Percentiles rank a stretch among this genome's conserved stretches.
These are phyloP conservation scores for Actinostola sp. DNA, from an alignment of 92 coral and sea anemone species.

Conservation along the genomic window DNA sequence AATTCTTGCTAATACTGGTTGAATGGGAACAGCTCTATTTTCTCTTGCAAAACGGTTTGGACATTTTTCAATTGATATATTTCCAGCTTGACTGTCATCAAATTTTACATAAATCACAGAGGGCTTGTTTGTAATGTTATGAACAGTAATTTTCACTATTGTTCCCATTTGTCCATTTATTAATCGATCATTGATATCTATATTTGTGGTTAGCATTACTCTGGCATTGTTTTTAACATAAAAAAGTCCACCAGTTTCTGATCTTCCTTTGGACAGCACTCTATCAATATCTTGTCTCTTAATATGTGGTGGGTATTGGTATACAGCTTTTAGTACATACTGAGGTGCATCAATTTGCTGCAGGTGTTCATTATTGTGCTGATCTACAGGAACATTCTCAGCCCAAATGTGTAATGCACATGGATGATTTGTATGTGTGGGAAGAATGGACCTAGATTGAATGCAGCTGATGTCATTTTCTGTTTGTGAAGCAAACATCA, in stretches of 20 bases:
- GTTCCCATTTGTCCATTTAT: slow-evolving; percentile 76
- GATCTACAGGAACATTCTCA: no score
- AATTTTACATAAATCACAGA: slow-evolving; percentile 43
- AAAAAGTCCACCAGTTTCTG: no score
- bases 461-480: no score
- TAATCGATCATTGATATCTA: slow-evolving; percentile 63
- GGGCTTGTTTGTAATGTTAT: slow-evolving; percentile 41
- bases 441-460: no score
- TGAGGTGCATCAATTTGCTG: slow-evolving; percentile 21
- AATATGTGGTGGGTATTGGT: no score
- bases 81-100: slow-evolving; percentile 55
- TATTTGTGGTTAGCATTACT: slow-evolving; percentile 61
- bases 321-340: slow-evolving; percentile 39
- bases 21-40: slow-evolving; percentile 39
- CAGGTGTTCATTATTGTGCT: slow-evolving; percentile 38
- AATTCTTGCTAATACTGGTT: slow-evolving; percentile 41
- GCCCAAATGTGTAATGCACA: no score
- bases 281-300: no score
- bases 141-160: slow-evolving; percentile 29
- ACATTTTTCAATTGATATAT: slow-evolving; percentile 20
- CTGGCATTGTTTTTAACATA: slow-evolving; percentile 63
- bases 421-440: no score
- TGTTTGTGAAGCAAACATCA: no score
- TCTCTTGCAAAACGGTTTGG: slow-evolving; percentile 39
- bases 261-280: no score